Evolutionary conservation across 2,113 vertebrate species (phyloP), one percentile per base, ranked within the genome.

Genomic region (Spermophilus dauricus): DNA sequence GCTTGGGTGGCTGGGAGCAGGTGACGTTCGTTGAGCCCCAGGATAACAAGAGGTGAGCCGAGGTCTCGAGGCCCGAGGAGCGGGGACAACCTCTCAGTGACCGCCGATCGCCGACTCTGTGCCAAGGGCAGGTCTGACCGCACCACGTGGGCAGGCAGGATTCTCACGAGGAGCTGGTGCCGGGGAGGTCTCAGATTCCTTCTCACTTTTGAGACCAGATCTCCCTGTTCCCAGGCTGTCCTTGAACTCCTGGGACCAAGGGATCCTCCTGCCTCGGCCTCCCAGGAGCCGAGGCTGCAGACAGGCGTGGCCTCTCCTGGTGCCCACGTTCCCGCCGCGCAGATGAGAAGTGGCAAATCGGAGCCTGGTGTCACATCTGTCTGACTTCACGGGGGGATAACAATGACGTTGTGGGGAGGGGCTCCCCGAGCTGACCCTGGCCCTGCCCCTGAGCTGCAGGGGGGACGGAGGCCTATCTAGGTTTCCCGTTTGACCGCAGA

Each of bases 121-220:
- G 17, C 65, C n/a, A 56, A 45, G 42, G 26, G 1, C 39, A 1
- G 3, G 0, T 13, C 9, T 8, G 6, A 14, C 70, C 10, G 5
- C 18, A 22, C 34, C 6, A 1, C 0, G 3, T 0, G 81, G 58
- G 2, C 34, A 18, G 5, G 16, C 10, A 1, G 42, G 3, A 0
- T 1, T 7, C 1, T 5, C 28, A 34, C 0, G 26, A 75, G 20
- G 12, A 32, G 65, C 18, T 34, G 6, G 0, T 3, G 69, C 5
- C 61, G 61, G n/a, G 70, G 56, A 89, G 73, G 65, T 30, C 4
- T 17, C 16, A 32, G 56, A 6, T 61, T 42, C 6, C 3, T 51
- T 3, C 10, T 34, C 24, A 28, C 17, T 42, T 67, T 14, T 37
- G 56, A 70, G 84, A 80, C 7, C 8, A 37, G 39, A 13, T 88